Conservation (phyloP, 2,113 vertebrate genomes). For the Daubentonia madagascariensis region DNA sequence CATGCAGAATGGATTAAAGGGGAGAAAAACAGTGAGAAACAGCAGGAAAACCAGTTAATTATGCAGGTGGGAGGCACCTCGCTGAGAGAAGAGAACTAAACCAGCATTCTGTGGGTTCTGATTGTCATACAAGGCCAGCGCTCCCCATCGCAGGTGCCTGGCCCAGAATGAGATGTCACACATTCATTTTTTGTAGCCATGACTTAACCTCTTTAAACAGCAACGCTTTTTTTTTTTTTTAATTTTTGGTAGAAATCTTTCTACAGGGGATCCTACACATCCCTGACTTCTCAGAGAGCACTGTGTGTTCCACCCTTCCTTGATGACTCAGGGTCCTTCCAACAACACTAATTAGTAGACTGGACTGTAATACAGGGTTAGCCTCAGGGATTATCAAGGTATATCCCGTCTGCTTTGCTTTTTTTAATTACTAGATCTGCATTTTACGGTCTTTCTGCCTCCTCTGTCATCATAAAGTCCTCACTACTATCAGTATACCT, state of each 20-base stretch:
- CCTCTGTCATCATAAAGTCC: not conserved
- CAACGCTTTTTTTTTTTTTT: not conserved
- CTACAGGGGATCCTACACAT: rapidly evolving
- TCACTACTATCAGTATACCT: not conserved
- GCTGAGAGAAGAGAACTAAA: rapidly evolving
- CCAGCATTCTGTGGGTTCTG: not conserved
- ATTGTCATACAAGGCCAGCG: not conserved
- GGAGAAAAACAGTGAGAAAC: not conserved
- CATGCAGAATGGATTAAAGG: not conserved
- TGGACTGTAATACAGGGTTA: not conserved
- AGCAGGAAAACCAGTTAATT: not conserved
- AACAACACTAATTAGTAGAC: not conserved
- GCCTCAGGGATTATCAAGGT: not conserved
- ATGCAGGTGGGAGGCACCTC: too few species aligned
- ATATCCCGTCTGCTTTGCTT: not conserved
- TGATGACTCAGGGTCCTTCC: slow-evolving; percentile 5
- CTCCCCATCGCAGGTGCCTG: not conserved
- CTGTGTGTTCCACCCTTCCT: rapidly evolving
- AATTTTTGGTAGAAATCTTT: not conserved
- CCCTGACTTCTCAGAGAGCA: not conserved
- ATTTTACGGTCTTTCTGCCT: not conserved
- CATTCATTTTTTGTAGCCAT: not conserved
- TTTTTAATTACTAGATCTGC: not conserved
- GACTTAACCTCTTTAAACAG: not conserved
- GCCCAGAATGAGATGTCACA: not conserved